Evolutionary conservation across 2,888 invertebrate genomes (phyloP).

Genomic region (Callyntrura guangdongensis): DNA sequence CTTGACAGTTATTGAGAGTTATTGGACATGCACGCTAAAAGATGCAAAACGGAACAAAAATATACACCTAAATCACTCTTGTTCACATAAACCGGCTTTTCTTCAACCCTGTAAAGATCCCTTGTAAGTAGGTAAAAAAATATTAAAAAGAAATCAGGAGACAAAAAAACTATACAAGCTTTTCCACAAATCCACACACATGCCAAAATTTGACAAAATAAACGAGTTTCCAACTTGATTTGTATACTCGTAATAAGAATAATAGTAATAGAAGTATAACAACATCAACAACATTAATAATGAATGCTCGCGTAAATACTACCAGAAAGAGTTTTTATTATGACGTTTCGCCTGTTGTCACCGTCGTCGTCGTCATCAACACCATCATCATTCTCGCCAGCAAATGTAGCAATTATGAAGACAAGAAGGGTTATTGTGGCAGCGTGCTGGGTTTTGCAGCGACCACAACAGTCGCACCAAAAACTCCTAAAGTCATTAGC

Average conservation of each 20-base stretch:
- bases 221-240: neutral
- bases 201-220: neutral
- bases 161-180: neutral
- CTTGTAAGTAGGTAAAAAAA: neutral
- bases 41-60: neutral
- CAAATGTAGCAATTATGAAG: slow-evolving; percentile 53
- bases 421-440: slow-evolving; percentile 45
- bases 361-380: slow-evolving; percentile 9
- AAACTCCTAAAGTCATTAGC: slow-evolving; percentile 32
- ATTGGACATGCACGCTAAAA: neutral
- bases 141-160: neutral
- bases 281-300: neutral
- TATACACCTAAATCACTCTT: neutral
- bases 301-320: neutral
- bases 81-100: slow-evolving; percentile 4
- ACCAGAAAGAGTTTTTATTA: slow-evolving; percentile 25
- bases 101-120: neutral
- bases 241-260: too few species aligned
- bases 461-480: slow-evolving; percentile 27
- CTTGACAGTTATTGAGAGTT: slow-evolving; percentile 67
- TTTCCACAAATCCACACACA: neutral
- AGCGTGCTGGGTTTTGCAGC: slow-evolving; percentile 29
- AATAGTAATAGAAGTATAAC: too few species aligned
- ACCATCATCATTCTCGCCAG: slow-evolving; percentile 25
- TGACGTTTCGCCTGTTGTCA: slow-evolving; percentile 49